Evolutionary conservation across 2,888 invertebrate genomes (phyloP).

Genomic region (Diarsia dahlii): DNA sequence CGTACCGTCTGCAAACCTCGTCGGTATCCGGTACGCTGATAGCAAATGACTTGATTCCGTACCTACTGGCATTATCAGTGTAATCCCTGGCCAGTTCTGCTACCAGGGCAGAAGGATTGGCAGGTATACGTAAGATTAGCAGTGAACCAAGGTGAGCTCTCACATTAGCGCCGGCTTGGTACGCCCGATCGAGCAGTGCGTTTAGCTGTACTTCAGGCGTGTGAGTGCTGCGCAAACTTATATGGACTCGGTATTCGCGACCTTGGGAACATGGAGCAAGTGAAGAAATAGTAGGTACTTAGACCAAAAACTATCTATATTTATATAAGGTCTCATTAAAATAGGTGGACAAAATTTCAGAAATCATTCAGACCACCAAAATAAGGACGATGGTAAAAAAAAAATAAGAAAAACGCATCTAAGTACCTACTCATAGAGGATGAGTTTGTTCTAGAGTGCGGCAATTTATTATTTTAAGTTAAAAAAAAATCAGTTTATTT

Average conservation of each 20-base stretch:
- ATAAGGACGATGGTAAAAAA: too few species aligned
- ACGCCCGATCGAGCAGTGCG: conserved; percentile 69
- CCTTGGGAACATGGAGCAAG: conserved; percentile 59
- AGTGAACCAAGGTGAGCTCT: conserved; percentile 81
- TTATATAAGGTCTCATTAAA: too few species aligned
- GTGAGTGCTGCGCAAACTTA: conserved; percentile 68
- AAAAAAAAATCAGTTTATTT: too few species aligned
- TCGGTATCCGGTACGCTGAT: conserved; percentile 84
- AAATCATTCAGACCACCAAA: too few species aligned
- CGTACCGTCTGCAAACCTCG: conserved; percentile 82
- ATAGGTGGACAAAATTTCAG: too few species aligned
- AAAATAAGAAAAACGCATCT: too few species aligned
- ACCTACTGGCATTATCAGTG: conserved; percentile 69
- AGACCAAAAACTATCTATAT: too few species aligned
- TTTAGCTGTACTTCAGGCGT: conserved; percentile 29
- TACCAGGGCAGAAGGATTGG: conserved; percentile 76
- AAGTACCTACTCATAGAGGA: too few species aligned
- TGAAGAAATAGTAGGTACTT: background rate
- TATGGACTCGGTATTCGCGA: conserved; percentile 78
- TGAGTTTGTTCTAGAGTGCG: too few species aligned
- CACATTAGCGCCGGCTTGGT: conserved; percentile 75
- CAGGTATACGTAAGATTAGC: conserved; percentile 80
- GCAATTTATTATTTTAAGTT: too few species aligned
- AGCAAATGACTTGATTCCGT: conserved; percentile 78
- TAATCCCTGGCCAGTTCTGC: conserved; percentile 77